These are phyloP conservation scores for Trichosurus vulpecula DNA, from an alignment of 2,797 vertebrate species.

Conservation along the genomic window DNA sequence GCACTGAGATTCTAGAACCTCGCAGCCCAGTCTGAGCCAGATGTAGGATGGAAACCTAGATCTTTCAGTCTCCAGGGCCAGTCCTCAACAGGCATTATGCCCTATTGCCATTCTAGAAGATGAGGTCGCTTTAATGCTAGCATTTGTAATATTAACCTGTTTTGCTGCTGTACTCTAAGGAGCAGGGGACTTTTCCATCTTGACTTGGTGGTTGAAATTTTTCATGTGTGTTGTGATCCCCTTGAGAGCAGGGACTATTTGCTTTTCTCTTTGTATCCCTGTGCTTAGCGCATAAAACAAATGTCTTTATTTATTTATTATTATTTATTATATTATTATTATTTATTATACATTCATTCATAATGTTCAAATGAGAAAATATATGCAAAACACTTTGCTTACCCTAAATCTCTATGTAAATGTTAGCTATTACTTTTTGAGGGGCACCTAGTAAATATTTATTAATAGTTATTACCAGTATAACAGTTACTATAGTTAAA, in stretches of 20 bases:
- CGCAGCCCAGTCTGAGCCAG: neutral
- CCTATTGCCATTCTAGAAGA: neutral
- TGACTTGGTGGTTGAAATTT: neutral
- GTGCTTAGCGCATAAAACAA: neutral
- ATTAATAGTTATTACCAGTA: neutral
- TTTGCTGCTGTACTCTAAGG: neutral
- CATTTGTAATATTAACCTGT: neutral
- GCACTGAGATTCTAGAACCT: neutral
- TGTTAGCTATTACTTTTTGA: neutral
- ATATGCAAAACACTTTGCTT: neutral
- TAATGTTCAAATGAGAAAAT: neutral
- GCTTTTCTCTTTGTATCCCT: neutral
- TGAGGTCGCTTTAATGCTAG: neutral
- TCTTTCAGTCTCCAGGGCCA: neutral
- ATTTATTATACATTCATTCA: neutral
- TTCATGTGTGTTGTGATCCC: neutral
- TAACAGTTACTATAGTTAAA: neutral
- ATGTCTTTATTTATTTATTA: too few species aligned
- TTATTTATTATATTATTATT: too few species aligned
- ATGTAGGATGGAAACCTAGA: neutral
- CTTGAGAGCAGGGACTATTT: neutral
- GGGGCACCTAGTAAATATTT: neutral
- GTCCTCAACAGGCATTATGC: neutral
- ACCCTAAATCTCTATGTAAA: neutral
- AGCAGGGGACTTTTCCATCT: neutral